A percentile compares a stretch with the other conserved stretches of the same genome.
phyloP scores from a whole-genome alignment of 2,888 invertebrate species.

The Strigamia maritima region DNA sequence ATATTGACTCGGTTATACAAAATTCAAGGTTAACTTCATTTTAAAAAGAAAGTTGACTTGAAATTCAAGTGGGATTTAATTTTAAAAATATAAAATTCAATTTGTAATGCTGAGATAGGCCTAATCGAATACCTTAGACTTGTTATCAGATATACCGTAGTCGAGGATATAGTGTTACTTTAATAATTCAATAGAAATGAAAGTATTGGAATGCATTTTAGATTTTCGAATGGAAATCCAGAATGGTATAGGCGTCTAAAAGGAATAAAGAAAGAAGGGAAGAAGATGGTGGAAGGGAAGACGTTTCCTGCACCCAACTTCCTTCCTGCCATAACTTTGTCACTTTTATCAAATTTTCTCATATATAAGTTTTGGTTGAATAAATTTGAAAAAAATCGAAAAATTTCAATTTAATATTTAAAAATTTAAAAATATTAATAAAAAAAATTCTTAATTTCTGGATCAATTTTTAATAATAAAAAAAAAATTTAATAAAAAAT shows the following conservation, averaged over 20 bases:
- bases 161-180: too few species aligned
- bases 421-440: background rate
- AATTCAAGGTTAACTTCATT: slow-evolving; percentile 2
- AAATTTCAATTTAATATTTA: background rate
- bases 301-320: background rate
- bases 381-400: too few species aligned
- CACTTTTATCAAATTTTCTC: background rate
- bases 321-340: background rate
- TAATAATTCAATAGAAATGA: too few species aligned
- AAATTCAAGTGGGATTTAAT: background rate
- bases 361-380: too few species aligned
- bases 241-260: background rate
- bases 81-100: background rate
- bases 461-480: too few species aligned
- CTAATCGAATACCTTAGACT: too few species aligned
- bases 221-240: background rate
- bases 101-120: too few species aligned
- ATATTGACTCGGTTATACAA: background rate
- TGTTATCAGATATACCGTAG: too few species aligned
- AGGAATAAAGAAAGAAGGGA: background rate
- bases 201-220: too few species aligned
- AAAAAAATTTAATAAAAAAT: too few species aligned
- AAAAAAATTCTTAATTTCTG: too few species aligned
- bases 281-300: background rate
- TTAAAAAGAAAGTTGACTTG: background rate